These are phyloP conservation scores for Amphiprion ocellaris DNA, from an alignment of 2,113 vertebrate species.

Conservation along the genomic window DNA sequence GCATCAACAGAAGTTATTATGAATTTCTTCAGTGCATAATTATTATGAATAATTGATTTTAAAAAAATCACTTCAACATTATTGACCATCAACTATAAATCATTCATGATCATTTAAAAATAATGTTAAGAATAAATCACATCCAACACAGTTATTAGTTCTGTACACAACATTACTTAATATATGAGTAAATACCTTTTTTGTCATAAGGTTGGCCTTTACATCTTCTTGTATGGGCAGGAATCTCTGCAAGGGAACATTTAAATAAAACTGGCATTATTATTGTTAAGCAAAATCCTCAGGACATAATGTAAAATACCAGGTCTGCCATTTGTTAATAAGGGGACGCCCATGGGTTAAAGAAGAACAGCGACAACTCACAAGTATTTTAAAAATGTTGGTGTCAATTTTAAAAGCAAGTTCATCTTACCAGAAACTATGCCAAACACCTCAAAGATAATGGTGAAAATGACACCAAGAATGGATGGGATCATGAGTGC, in stretches of 20 bases:
- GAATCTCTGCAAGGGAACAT: conserved; percentile 57
- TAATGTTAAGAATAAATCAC: not conserved
- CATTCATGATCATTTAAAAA: too few species aligned
- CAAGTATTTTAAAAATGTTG: not conserved
- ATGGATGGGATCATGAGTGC: conserved; percentile 40
- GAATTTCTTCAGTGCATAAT: too few species aligned
- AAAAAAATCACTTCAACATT: too few species aligned
- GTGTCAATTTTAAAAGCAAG: not conserved
- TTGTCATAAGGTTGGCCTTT: conserved; percentile 67
- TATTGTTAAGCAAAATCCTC: not conserved
- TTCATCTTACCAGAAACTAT: conserved; percentile 76
- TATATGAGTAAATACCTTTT: conserved; percentile 60
- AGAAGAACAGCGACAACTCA: not conserved
- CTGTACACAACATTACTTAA: not conserved
- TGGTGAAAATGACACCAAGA: conserved; percentile 47
- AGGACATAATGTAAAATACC: not conserved
- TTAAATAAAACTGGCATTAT: not conserved
- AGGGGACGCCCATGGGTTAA: not conserved
- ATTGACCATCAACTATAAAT: too few species aligned
- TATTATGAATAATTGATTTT: too few species aligned
- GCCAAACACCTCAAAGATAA: conserved; percentile 72
- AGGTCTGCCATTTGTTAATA: too few species aligned
- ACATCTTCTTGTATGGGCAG: conserved; percentile 69
- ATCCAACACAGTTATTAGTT: not conserved
- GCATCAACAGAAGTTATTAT: too few species aligned